phyloP scores from a whole-genome alignment of 2,888 invertebrate genomes.

The Dynastes tityus region DNA sequence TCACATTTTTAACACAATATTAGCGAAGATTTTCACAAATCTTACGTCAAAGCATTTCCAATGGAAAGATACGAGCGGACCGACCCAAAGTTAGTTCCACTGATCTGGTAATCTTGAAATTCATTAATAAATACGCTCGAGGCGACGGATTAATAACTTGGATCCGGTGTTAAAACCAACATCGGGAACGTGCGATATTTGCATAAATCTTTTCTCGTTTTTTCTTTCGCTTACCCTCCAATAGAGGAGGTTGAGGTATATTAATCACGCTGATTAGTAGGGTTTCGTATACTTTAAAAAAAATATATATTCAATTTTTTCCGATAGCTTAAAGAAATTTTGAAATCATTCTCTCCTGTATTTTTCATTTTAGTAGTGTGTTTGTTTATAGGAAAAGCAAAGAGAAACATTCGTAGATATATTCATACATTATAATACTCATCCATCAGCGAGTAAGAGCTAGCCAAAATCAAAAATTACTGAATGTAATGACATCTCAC shows the following conservation, averaged over 20 bases:
- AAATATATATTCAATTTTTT: background rate
- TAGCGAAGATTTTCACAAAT: conserved; percentile 37
- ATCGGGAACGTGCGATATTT: conserved; percentile 55
- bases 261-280: conserved; percentile 35
- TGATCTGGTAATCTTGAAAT: conserved; percentile 54
- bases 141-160: conserved; percentile 59
- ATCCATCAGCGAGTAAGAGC: too few species aligned
- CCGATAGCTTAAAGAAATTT: too few species aligned
- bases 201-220: conserved; percentile 56
- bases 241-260: background rate
- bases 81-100: conserved; percentile 24
- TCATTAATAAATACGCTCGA: conserved; percentile 60
- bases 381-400: too few species aligned
- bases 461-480: too few species aligned
- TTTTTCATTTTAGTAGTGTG: too few species aligned
- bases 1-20: too few species aligned
- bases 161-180: conserved; percentile 56
- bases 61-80: conserved; percentile 24
- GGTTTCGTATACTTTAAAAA: background rate
- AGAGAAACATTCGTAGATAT: too few species aligned
- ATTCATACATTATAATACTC: too few species aligned
- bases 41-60: conserved; percentile 38
- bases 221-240: conserved; percentile 12
- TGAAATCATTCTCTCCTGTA: too few species aligned
- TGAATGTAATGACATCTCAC: too few species aligned